Evolutionary conservation across 2,888 invertebrate genomes (phyloP), one percentile per base, ranked within the genome.

Genomic region (Auanema freiburgensis): DNA sequence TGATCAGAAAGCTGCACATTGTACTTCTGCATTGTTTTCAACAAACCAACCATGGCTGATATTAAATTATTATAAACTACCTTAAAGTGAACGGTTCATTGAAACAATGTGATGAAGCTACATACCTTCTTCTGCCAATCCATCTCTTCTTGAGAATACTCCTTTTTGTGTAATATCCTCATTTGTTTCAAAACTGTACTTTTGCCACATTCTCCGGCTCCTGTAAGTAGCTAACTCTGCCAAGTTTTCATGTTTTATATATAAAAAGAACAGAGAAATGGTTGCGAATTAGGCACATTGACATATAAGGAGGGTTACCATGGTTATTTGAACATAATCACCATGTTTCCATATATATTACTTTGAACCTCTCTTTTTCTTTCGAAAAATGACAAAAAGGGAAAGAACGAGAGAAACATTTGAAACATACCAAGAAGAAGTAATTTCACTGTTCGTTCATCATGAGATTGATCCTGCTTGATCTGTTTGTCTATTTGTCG

Each of bases 131-230:
- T 66, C 57, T 71, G 73, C 24, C 64, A 59, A 0, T 62, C 58
- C 41, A 72, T 40, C 23, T 76, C 76, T 1, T 70, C 77, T 14
- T 67, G 67, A 1, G 75, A 68, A 66, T 75, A 81, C 5, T 66
- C 69, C 55, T 79, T 77, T 51, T 70, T 70, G 57, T 81, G 81
- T 3, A 81, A 66, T 23, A 80, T 76, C 61, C 80, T 60, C 81
- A 81, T 81, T 42, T 81, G 81, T 57, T 81, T 81, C 82, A 97
- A 93, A 88, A 97, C 95, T 85, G 96, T 97, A 89, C 94, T 95
- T 88, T 97, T 97, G 84, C 97, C 97, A 83, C 95, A 95, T 88
- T 97, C 97, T 66, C 80, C 80, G 57, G 79, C 79, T 5, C 80
- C 80, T 79, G 54, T 55, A 77, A 41, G n/a, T n/a, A n/a, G n/a